Conservation (phyloP, 2,113 vertebrate species). For the Melanostigma gelatinosum region DNA sequence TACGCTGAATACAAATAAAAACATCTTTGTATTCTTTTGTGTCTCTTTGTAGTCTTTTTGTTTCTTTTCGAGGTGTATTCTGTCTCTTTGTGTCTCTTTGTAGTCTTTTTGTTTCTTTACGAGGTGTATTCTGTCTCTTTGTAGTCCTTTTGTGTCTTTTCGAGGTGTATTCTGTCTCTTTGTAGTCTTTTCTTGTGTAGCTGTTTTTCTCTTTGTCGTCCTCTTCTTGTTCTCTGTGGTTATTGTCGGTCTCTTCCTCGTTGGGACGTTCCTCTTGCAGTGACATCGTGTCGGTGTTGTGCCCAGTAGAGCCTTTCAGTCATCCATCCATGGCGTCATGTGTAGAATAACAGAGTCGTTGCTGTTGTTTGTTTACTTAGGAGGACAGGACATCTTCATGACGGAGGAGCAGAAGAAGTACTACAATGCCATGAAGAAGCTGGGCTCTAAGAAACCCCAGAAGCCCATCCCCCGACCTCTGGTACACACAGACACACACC, state of each 20-base stretch:
- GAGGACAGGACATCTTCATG: constrained; percentile 99
- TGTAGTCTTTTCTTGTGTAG: no score
- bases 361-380: constrained; percentile 87
- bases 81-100: background rate
- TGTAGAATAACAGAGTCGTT: constrained; percentile 77
- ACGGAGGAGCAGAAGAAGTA: constrained; percentile 99
- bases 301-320: no score
- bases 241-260: no score
- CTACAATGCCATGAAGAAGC: constrained; percentile 98
- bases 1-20: no score
- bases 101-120: no score
- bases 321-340: background rate
- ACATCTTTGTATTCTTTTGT: background rate
- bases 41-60: background rate
- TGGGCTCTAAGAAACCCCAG: constrained; percentile 98
- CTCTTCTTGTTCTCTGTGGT: background rate
- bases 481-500: constrained; percentile 74
- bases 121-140: background rate
- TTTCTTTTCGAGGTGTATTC: no score
- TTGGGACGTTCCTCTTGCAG: no score
- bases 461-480: constrained; percentile 95
- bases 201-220: background rate
- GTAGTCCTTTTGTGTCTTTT: background rate
- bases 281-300: no score
- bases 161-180: background rate